Percentiles rank a stretch among this genome's conserved stretches.
These are phyloP conservation scores for Trichogramma pretiosum DNA, from an alignment of 1,140 invertebrate genomes.

Conservation along the genomic window DNA sequence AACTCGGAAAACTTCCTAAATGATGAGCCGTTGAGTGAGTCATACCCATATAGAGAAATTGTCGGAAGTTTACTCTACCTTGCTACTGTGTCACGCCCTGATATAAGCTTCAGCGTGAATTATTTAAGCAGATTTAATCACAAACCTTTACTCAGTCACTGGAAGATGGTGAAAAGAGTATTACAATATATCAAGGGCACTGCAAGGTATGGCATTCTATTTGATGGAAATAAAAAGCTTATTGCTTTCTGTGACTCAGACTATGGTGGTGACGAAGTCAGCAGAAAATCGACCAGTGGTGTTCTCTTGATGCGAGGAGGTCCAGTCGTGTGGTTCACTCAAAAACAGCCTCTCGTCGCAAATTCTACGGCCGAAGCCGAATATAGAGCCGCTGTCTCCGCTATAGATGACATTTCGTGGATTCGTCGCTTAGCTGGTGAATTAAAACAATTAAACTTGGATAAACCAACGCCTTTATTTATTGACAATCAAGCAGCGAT, in stretches of 20 bases:
- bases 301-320: slow-evolving; percentile 15
- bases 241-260: slow-evolving; percentile 10
- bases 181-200: slow-evolving; percentile 36
- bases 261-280: background rate
- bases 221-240: background rate
- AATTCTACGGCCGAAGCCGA: slow-evolving; percentile 23
- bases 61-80: background rate
- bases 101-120: slow-evolving; percentile 1
- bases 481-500: slow-evolving; percentile 16
- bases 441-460: slow-evolving; percentile 5
- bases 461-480: slow-evolving; percentile 4
- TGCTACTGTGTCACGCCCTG: background rate
- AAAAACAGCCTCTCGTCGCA: slow-evolving; percentile 18
- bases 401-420: slow-evolving; percentile 19
- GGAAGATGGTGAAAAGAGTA: slow-evolving; percentile 30
- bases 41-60: background rate
- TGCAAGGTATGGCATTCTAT: slow-evolving; percentile 3
- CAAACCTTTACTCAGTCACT: slow-evolving; percentile 24
- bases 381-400: slow-evolving; percentile 21
- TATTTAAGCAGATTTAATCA: slow-evolving; percentile 27
- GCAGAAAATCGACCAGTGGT: slow-evolving; percentile 15
- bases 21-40: background rate
- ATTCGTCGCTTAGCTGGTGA: slow-evolving; percentile 9
- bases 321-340: slow-evolving; percentile 17
- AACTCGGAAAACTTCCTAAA: background rate